Evolutionary conservation across 2,113 vertebrate genomes (phyloP), one percentile per base, ranked within the genome.

Genomic region (Apistogramma diplotaenia): DNA sequence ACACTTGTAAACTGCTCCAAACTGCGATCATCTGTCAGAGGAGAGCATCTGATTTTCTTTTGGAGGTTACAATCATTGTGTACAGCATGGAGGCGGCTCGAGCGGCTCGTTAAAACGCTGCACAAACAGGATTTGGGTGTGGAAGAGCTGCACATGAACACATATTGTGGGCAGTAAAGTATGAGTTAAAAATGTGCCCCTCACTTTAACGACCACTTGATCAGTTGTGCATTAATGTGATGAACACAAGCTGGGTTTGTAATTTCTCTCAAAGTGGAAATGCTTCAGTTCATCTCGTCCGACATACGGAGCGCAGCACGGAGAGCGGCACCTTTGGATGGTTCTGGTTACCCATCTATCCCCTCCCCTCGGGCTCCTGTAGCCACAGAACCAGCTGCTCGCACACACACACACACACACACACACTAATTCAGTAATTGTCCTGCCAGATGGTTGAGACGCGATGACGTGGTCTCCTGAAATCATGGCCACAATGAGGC

Each of bases 391-490:
- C 78, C 67, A 79, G 81, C 84, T 78, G 77, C 74, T 70, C 51
- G 51, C 61, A 78, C 72, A 72, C 75, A 76, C 40, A 57, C 60
- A 67, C 59, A 58, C 56, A 55, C 60, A 65, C 73, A 62, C 81
- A 33, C 76, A 16, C 5, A 6, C 15, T 3, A 46, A 67, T 67
- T 57, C 84, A 43, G 75, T 67, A 76, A 93, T 89, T 92, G 90
- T 92, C 72, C 75, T 78, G 86, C 84, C 92, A 93, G 91, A 93
- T 92, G 91, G 89, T 88, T 35, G 35, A 89, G 74, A 29, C 79
- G 58, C 57, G 83, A 90, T 94, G 90, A 94, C 90, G 87, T 89
- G 86, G 82, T 62, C 87, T 84, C 59, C 70, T 85, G 78, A 82
- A 87, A 67, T 62, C 61, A 93, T 65, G 77, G 91, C 88, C 89